phyloP scores from a whole-genome alignment of 2,113 vertebrate genomes.

The Cochlearius cochlearius region DNA sequence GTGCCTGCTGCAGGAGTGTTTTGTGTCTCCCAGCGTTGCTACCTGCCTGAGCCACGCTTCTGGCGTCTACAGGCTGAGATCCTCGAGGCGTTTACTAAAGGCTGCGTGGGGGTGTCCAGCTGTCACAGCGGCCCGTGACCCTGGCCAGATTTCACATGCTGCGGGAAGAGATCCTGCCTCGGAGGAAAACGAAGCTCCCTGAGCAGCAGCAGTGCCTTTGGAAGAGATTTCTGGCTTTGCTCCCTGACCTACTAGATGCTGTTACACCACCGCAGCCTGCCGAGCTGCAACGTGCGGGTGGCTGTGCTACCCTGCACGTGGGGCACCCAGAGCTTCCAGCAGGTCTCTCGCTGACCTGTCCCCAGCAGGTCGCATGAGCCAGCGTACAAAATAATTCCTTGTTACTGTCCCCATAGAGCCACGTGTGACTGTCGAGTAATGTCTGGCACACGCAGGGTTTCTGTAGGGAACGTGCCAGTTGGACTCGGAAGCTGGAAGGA shows the following conservation, averaged over 20 bases:
- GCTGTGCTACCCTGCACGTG: neutral
- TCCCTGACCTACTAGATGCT: neutral
- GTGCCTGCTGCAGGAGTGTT: neutral
- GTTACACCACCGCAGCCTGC: neutral
- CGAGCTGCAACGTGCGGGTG: neutral
- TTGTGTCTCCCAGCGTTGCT: neutral
- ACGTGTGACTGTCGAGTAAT: neutral
- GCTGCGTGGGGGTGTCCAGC: neutral
- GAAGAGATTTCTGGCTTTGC: neutral
- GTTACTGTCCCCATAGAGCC: neutral
- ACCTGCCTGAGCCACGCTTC: neutral
- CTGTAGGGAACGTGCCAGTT: neutral
- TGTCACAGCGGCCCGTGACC: neutral
- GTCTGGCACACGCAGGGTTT: neutral
- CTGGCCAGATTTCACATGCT: neutral
- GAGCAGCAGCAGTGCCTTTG: neutral
- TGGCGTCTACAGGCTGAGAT: neutral
- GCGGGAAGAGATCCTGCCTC: neutral
- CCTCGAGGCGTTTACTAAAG: neutral
- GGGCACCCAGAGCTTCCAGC: neutral
- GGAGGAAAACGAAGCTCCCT: neutral
- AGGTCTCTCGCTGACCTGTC: accelerated
- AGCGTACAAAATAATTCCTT: neutral
- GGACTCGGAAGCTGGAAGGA: neutral
- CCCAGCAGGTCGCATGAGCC: accelerated